Evolutionary conservation across 1,140 invertebrate genomes (phyloP).

Genomic region (Aleiodes sp.): DNA sequence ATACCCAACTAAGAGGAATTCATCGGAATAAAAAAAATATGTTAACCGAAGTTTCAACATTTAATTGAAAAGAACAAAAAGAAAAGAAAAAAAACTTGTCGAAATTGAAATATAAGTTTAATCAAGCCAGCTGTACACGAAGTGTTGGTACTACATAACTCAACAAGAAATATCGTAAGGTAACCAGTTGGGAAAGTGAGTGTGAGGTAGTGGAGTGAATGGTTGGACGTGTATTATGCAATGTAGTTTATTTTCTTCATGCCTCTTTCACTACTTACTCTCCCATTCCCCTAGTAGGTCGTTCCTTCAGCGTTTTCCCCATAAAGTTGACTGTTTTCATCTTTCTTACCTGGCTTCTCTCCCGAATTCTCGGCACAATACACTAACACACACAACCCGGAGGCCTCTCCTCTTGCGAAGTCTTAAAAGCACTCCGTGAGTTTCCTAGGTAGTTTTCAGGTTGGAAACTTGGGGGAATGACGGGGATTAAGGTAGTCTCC

Average conservation of each 20-base stretch:
- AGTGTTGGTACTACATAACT: constrained; percentile 27
- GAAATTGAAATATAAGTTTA: constrained; percentile 55
- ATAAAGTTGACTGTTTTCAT: neutral
- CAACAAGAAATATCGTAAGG: no score
- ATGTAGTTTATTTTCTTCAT: constrained; percentile 48
- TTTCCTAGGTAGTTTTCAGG: constrained; percentile 43
- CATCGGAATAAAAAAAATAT: neutral
- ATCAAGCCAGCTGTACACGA: constrained; percentile 46
- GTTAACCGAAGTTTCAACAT: neutral
- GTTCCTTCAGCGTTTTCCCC: neutral
- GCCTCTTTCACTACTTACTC: constrained; percentile 38
- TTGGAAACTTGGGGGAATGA: constrained; percentile 43
- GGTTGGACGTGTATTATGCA: constrained; percentile 42
- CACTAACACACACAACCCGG: neutral
- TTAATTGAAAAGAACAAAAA: no score
- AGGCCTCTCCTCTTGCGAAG: neutral
- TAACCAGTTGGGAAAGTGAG: no score
- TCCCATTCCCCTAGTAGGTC: constrained; percentile 20
- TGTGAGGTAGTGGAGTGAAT: neutral
- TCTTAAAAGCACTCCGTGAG: neutral
- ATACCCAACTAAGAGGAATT: no score
- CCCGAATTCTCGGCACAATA: neutral
- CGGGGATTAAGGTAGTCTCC: constrained; percentile 53
- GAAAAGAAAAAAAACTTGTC: no score
- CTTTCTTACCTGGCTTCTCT: neutral